These are phyloP conservation scores for Gavialis gangeticus DNA, from an alignment of 2,113 vertebrate species.

Conservation along the genomic window DNA sequence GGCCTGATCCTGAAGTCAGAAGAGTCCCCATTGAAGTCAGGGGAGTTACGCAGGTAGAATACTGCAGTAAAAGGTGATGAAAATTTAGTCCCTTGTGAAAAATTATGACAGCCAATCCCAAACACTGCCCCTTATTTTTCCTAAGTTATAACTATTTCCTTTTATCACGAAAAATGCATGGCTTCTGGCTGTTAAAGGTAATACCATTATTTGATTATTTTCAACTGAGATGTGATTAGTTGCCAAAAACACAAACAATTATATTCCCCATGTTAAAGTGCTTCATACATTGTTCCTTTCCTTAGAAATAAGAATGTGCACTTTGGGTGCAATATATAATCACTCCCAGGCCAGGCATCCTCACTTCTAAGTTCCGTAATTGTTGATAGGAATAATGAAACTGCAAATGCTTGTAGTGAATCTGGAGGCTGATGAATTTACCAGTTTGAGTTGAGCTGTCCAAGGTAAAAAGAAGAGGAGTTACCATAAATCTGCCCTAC, in stretches of 20 bases:
- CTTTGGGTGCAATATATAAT: constrained; percentile 80
- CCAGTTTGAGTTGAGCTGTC: neutral
- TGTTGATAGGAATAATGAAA: constrained; percentile 82
- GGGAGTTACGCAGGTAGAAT: neutral
- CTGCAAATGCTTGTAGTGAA: constrained; percentile 67
- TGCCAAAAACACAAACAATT: constrained; percentile 78
- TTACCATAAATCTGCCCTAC: constrained; percentile 52
- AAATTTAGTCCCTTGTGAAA: fast-evolving
- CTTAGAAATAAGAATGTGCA: constrained; percentile 80
- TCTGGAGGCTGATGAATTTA: constrained; percentile 65
- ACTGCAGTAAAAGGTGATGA: neutral
- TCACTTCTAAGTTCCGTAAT: constrained; percentile 71
- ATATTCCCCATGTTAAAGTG: constrained; percentile 63
- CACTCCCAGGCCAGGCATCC: constrained; percentile 76
- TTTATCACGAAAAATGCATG: neutral
- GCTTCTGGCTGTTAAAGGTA: constrained; percentile 53
- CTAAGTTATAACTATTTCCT: neutral
- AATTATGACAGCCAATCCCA: fast-evolving
- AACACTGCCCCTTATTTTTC: neutral
- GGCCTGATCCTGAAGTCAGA: neutral
- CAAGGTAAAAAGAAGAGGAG: constrained; percentile 38
- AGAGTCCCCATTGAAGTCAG: neutral
- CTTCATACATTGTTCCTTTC: constrained; percentile 72
- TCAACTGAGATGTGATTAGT: constrained; percentile 79
- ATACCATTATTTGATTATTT: constrained; percentile 79